Evolutionary conservation across 2,888 invertebrate genomes (phyloP).

Genomic region (Morpho achilles): DNA sequence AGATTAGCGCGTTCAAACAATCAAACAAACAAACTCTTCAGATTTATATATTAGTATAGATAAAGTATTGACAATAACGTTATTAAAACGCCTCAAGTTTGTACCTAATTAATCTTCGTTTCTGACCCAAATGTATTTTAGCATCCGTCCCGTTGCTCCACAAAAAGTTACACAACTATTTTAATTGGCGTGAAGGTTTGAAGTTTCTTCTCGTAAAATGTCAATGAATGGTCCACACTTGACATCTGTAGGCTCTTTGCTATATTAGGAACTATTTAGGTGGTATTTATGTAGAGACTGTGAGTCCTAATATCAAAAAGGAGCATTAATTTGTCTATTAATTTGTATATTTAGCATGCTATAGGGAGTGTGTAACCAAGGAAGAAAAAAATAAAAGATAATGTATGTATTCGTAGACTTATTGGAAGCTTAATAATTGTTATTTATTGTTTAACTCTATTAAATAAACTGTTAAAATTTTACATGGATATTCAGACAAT

Average conservation of each 20-base stretch:
- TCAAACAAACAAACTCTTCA: too few relatives aligned
- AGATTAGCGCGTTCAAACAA: too few relatives aligned
- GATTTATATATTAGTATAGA: conserved; percentile 2
- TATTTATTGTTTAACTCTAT: too few relatives aligned
- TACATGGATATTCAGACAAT: too few relatives aligned
- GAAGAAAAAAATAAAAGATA: too few relatives aligned
- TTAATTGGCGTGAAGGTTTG: conserved; percentile 73
- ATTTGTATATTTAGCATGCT: too few relatives aligned
- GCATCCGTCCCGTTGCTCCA: conserved; percentile 58
- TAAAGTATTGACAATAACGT: conserved; percentile 60
- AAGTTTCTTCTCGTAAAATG: conserved; percentile 55
- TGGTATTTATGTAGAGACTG: conserved; percentile 23
- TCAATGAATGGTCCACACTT: conserved; percentile 53
- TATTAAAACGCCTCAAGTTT: conserved; percentile 54
- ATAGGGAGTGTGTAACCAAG: too few relatives aligned
- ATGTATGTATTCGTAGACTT: too few relatives aligned
- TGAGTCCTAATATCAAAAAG: too few relatives aligned
- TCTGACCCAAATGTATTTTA: conserved; percentile 62
- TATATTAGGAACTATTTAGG: conserved; percentile 25
- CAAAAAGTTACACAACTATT: conserved; percentile 72
- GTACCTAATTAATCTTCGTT: conserved; percentile 64
- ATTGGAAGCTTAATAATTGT: too few relatives aligned
- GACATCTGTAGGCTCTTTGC: conserved; percentile 39
- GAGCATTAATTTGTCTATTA: too few relatives aligned
- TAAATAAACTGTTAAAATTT: too few relatives aligned